These are phyloP conservation scores for Myzus persicae DNA, from an alignment of 1,140 invertebrate species.

Conservation along the genomic window DNA sequence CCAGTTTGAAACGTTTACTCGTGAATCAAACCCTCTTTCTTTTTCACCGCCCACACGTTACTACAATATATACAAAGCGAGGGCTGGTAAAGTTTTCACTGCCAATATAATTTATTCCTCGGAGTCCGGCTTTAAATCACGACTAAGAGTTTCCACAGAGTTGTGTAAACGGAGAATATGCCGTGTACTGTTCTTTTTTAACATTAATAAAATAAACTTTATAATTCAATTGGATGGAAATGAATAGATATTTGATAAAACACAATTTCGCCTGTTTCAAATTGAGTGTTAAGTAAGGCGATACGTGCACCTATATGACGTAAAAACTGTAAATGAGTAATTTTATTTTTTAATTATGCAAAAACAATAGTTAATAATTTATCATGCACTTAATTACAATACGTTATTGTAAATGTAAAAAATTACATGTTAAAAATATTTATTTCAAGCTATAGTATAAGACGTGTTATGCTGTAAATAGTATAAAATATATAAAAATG, in stretches of 20 bases:
- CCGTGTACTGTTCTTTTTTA: slow-evolving; percentile 20
- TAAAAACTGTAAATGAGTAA: background rate
- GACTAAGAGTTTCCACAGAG: slow-evolving; percentile 21
- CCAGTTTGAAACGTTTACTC: slow-evolving; percentile 26
- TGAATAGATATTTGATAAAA: background rate
- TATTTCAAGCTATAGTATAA: background rate
- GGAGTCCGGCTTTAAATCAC: slow-evolving; percentile 44
- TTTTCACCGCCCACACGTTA: background rate
- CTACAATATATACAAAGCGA: background rate
- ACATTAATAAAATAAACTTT: slow-evolving; percentile 35
- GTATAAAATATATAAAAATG: background rate
- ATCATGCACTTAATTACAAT: background rate
- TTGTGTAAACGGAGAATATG: slow-evolving; percentile 36
- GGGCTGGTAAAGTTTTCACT: slow-evolving; percentile 42
- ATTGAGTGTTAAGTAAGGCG: background rate
- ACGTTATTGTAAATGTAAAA: background rate
- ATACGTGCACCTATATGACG: background rate
- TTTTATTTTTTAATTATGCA: background rate
- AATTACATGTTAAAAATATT: background rate
- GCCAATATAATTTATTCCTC: slow-evolving; percentile 53
- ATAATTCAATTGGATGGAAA: slow-evolving; percentile 9
- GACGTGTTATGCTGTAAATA: background rate
- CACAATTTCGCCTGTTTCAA: background rate
- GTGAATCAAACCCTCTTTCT: slow-evolving; percentile 37
- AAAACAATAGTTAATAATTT: background rate